Percentiles rank a stretch among this genome's conserved stretches.
Evolutionary conservation across 1,140 invertebrate species (phyloP).

Genomic region (Zeugodacus cucurbitae): DNA sequence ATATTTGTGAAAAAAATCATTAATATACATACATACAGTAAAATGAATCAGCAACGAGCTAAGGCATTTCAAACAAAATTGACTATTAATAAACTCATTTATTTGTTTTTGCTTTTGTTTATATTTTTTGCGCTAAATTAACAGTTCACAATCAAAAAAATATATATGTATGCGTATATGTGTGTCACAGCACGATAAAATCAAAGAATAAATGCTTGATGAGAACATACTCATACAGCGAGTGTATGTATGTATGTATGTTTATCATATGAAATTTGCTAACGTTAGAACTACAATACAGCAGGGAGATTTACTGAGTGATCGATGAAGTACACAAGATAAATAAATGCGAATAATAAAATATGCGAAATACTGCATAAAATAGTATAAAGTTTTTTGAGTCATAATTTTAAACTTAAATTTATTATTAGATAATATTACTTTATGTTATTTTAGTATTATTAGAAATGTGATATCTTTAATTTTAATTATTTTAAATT

Average conservation of each 20-base stretch:
- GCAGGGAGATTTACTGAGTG: too few relatives aligned
- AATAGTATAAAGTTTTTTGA: too few relatives aligned
- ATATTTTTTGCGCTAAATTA: not conserved
- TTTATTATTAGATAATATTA: too few relatives aligned
- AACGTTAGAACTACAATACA: too few relatives aligned
- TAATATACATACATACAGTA: not conserved
- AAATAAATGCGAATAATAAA: too few relatives aligned
- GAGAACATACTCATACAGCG: not conserved
- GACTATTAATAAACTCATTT: slow-evolving; percentile 4
- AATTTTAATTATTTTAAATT: too few relatives aligned
- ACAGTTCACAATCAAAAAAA: not conserved
- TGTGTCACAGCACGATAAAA: not conserved
- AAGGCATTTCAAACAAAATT: slow-evolving; percentile 9
- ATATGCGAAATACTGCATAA: too few relatives aligned
- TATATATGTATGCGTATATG: not conserved
- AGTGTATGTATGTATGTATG: not conserved
- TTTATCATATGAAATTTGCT: not conserved
- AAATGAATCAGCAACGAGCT: slow-evolving; percentile 16
- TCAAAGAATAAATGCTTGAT: not conserved
- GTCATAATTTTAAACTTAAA: too few relatives aligned
- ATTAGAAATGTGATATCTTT: too few relatives aligned
- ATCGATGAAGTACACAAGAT: too few relatives aligned
- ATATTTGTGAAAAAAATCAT: not conserved
- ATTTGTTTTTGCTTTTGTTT: not conserved
- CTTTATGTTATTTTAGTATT: too few relatives aligned